Evolutionary conservation across 2,113 vertebrate species (phyloP), one percentile per base, ranked within the genome.

Genomic region (Serilophus lunatus): DNA sequence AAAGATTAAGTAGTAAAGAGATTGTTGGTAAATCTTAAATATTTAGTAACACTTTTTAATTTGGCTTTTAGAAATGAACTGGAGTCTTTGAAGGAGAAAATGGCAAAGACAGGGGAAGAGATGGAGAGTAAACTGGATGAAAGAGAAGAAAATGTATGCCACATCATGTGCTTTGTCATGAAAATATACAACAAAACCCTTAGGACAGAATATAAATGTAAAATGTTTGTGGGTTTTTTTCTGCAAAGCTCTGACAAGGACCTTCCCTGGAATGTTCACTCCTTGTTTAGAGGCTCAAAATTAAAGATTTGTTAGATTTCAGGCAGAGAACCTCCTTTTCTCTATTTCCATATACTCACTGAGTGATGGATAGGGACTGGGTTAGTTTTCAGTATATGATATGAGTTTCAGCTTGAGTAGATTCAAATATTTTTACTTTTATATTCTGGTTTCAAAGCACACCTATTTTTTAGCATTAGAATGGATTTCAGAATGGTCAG

Each of bases 91-190:
- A 98, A 96, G 95, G 95, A 96, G 92, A 96, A 96, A 96, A 91
- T 98, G 77, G 95, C 98, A 64, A 96, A 95, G 83, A 97, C 98
- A 88, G 94, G 60, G 95, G 93, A 98, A 96, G 98, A 99, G 82
- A 95, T 95, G 57, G 95, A 98, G 92, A 98, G 50, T 65, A 95
- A 98, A 96, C 95, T 98, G 95, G 98, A 98, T 88, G 97, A 98
- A 95, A 97, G 95, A 80, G 98, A 99, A 94, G 97, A 98, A 97
- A 98, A 97, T 61, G 99, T 99, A 98, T 82, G 98, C 47, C 35
- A 57, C 16, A 24, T 69, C 54, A 28, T 68, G 26, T 47, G 31
- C 33, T 76, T 47, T 84, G 61, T 80, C 6, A 10, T 82, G n/a
- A 56, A 35, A 95, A 83, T 60, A 10, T 6, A 1, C 51, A 47